Evolutionary conservation across 2,797 vertebrate genomes (phyloP).

Genomic region (Pseudochromis fuscus): DNA sequence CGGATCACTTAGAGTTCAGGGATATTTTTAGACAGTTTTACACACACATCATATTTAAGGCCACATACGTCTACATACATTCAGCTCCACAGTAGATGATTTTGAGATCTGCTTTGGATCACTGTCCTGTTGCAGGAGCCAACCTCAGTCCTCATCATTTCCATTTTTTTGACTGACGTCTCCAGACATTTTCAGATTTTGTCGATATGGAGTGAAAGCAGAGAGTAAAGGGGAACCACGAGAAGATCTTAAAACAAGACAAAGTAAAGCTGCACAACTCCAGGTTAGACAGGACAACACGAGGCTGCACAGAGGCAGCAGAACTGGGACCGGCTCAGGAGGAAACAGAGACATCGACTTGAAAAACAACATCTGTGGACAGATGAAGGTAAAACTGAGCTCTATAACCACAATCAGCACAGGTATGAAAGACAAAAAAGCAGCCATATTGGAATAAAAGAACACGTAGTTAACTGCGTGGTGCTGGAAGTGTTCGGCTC

Average conservation of each 20-base stretch:
- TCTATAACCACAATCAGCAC: too few species aligned
- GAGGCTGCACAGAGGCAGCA: too few species aligned
- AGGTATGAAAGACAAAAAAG: too few species aligned
- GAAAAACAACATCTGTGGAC: background rate
- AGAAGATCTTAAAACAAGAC: too few species aligned
- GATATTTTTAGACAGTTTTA: background rate
- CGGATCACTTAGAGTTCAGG: background rate
- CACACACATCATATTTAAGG: too few species aligned
- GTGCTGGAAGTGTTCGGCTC: too few species aligned
- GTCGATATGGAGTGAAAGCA: background rate
- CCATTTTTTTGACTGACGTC: constrained; percentile 10
- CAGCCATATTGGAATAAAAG: background rate
- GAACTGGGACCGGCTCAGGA: too few species aligned
- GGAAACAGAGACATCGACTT: too few species aligned
- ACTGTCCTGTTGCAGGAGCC: background rate
- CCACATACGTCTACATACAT: too few species aligned
- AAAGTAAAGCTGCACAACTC: too few species aligned
- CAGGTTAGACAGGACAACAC: too few species aligned
- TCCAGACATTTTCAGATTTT: constrained; percentile 15
- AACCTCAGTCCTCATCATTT: constrained; percentile 3
- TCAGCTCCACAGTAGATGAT: too few species aligned
- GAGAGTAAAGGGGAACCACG: background rate
- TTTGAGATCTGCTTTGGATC: constrained; percentile 5
- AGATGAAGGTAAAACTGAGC: background rate
- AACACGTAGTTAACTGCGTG: background rate